Base-by-base conservation (phyloP, 2,797 vertebrate species). In the Pteropus rufus region DNA sequence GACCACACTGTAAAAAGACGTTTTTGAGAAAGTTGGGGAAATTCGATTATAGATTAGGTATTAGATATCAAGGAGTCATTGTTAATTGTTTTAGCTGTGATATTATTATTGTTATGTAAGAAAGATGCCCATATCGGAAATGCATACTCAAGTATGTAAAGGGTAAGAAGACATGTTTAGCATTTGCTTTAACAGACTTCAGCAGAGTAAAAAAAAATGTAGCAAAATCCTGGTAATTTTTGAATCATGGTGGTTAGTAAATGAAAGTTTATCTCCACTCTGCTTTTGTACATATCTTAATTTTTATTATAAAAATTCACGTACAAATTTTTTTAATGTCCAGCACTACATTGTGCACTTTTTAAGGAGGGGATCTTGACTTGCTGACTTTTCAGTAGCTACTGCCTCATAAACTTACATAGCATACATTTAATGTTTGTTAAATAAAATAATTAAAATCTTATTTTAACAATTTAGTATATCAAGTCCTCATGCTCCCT, bases 371-470 rank as follows among this genome's bases (percentile, higher is more conserved):
- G 34, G 36, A 69, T 58, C 73, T 16, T 60, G 31, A 75, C 64
- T 86, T 75, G 14, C 46, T 91, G 34, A 79, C 21, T 23, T 94
- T 89, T 70, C 44, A 75, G 49, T 89, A 60, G 46, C 26, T n/a
- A 12, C 29, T 75, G 41, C 36, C 24, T 81, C 84, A 15, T 73
- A 77, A 52, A 65, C 8, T 86, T n/a, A n/a, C 6, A 31, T 26
- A 64, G 29, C 3, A 10, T 81, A 49, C 29, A 36, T 18, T 86
- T 52, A 81, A 58, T 89, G 24, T 65, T 75, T 58, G 39, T 81
- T 86, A 52, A 80, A 58, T 80, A 93, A 95, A 89, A 85, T 10
- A 89, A 80, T 82, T 64, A 91, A 67, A 77, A 67, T 46, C 19
- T 36, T 89, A 34, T 54, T 90, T 95, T 76, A 76, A 49, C 6